These are phyloP conservation scores for Ispidina lecontei DNA, from an alignment of 2,797 vertebrate species.

Conservation along the genomic window DNA sequence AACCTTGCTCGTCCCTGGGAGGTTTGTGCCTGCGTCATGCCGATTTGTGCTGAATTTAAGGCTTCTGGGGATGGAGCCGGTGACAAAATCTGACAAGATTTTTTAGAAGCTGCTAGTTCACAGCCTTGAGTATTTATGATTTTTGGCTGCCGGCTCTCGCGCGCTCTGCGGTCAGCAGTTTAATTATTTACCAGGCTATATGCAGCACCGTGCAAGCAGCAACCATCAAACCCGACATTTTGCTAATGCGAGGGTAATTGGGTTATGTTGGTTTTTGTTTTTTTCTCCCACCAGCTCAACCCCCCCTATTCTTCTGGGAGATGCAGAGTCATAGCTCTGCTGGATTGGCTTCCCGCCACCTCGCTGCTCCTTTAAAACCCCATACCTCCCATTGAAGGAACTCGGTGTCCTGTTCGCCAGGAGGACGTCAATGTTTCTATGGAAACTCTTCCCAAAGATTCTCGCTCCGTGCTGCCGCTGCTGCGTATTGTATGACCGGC, in stretches of 20 bases:
- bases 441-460: constrained; percentile 90
- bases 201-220: background rate
- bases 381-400: constrained; percentile 81
- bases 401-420: constrained; percentile 81
- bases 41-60: constrained; percentile 21
- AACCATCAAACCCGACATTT: background rate
- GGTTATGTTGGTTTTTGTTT: background rate
- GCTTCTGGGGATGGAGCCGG: background rate
- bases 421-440: constrained; percentile 90
- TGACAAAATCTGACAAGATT: constrained; percentile 32
- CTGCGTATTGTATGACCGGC: constrained; percentile 80
- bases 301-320: constrained; percentile 39
- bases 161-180: background rate
- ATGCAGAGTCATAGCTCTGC: constrained; percentile 66
- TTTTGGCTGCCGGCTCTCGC: constrained; percentile 17
- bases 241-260: background rate
- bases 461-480: constrained; percentile 69
- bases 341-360: constrained; percentile 59
- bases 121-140: constrained; percentile 4
- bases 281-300: background rate
- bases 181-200: constrained; percentile 59
- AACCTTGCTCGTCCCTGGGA: background rate
- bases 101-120: constrained; percentile 22
- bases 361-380: constrained; percentile 77
- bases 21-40: constrained; percentile 22